Evolutionary conservation across 2,113 vertebrate genomes (phyloP), one percentile per base, ranked within the genome.

Genomic region (Cisticola juncidis): DNA sequence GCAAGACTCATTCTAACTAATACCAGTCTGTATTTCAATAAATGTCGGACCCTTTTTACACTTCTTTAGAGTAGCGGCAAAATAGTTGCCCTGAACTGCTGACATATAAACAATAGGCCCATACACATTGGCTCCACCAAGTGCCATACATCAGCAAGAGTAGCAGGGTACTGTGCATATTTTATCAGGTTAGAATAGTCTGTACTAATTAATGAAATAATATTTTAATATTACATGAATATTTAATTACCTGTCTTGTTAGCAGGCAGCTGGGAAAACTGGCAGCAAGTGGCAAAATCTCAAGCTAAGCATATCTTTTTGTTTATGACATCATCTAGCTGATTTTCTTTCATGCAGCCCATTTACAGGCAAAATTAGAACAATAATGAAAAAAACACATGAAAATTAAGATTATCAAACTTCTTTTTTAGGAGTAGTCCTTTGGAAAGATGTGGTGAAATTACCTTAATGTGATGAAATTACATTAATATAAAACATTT

Each of bases 261-360:
- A 92, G 61, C 78, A 96, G 70, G 79, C 78, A 95, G 74, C 81
- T 94, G 93, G 88, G 54, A 97, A 81, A 90, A 64, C 51, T 74
- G 50, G 53, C 70, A 88, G 35, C 20, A 9, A 61, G 10, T 33
- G n/a, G 72, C 12, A 81, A 92, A 92, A 65, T 45, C 47, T 79
- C 70, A 31, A 29, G 42, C 10, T 81, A 68, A 72, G 29, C 26
- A 42, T 33, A 29, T 38, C 12, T 45, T 64, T 76, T 38, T 64
- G 4, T 29, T 84, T n/a, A 47, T 50, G 9, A 28, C 25, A 48
- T 48, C 35, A 68, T 31, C 12, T 54, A n/a, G 8, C 16, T 51
- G 26, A 19, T 56, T 85, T 92, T 61, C 40, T 70, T 31, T 48
- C 14, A 22, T 36, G 20, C 6, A 56, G n/a, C 36, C 80, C 17